These are phyloP conservation scores for Calonectris borealis DNA, from an alignment of 2,113 vertebrate genomes.

Conservation along the genomic window DNA sequence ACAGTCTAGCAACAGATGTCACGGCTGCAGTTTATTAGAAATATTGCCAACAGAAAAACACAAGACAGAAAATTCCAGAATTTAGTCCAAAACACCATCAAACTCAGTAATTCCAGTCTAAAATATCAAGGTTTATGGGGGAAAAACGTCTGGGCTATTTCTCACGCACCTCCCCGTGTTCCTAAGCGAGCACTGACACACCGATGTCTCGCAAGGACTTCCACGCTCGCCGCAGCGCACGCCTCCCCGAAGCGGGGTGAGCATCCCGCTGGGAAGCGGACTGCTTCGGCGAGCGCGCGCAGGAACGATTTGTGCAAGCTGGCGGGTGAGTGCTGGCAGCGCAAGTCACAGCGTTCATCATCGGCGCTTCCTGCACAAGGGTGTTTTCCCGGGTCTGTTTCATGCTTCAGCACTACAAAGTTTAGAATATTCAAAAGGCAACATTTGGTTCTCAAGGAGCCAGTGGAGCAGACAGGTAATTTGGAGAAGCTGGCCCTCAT, in stretches of 20 bases:
- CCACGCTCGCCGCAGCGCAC: background rate
- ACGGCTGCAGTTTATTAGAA: background rate
- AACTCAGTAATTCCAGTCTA: background rate
- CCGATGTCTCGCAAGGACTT: background rate
- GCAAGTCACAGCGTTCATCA: background rate
- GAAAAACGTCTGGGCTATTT: background rate
- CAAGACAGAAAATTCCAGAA: background rate
- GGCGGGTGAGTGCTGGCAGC: background rate
- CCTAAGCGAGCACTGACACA: background rate
- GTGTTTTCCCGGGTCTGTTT: background rate
- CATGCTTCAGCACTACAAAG: background rate
- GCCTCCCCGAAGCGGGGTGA: accelerated
- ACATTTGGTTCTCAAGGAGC: background rate
- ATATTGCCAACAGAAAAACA: background rate
- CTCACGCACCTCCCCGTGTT: background rate
- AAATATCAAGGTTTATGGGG: background rate
- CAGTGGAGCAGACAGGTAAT: background rate
- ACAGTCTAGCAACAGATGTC: background rate
- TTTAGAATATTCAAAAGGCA: background rate
- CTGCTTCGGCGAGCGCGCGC: accelerated
- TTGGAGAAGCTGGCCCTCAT: background rate
- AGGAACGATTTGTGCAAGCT: background rate
- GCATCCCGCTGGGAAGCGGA: background rate
- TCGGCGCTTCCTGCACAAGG: accelerated
- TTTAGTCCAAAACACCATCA: background rate